These are phyloP conservation scores for Drosophila infuscata DNA, from an alignment of 2,888 invertebrate species.

Conservation along the genomic window DNA sequence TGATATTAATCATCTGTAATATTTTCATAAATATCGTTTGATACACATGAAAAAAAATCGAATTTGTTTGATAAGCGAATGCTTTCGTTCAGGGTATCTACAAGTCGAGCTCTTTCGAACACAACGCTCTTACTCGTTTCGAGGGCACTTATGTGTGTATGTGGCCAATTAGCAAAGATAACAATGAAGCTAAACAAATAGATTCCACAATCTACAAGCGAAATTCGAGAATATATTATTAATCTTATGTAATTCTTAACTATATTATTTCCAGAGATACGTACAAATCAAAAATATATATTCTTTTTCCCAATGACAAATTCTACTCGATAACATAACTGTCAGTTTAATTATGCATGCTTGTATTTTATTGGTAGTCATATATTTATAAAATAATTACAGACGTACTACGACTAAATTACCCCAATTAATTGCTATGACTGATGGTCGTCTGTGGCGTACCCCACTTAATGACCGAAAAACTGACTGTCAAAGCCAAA, in stretches of 20 bases:
- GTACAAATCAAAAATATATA: neutral
- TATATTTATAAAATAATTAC: conserved; percentile 16
- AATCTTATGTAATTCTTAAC: neutral
- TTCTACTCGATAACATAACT: conserved; percentile 8
- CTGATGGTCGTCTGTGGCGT: conserved; percentile 45
- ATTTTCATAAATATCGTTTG: neutral
- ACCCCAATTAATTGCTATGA: conserved; percentile 58
- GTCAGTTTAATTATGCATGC: neutral
- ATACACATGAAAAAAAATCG: neutral
- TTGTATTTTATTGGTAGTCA: neutral
- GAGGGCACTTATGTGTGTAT: conserved; percentile 36
- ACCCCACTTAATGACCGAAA: conserved; percentile 60
- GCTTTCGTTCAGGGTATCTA: neutral
- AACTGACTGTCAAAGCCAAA: conserved; percentile 52
- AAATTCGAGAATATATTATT: conserved; percentile 5
- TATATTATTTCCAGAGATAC: neutral
- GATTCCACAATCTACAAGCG: conserved; percentile 17
- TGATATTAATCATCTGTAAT: no score
- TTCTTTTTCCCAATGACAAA: neutral
- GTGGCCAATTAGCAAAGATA: conserved; percentile 36
- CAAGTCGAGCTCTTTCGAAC: neutral
- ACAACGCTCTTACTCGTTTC: neutral
- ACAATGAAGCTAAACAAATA: conserved; percentile 27
- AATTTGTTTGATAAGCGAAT: neutral
- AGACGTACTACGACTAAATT: conserved; percentile 42